A percentile compares a stretch with the other conserved stretches of the same genome.
These are phyloP conservation scores for Pardalotus punctatus DNA, from an alignment of 2,113 vertebrate genomes.

Conservation along the genomic window DNA sequence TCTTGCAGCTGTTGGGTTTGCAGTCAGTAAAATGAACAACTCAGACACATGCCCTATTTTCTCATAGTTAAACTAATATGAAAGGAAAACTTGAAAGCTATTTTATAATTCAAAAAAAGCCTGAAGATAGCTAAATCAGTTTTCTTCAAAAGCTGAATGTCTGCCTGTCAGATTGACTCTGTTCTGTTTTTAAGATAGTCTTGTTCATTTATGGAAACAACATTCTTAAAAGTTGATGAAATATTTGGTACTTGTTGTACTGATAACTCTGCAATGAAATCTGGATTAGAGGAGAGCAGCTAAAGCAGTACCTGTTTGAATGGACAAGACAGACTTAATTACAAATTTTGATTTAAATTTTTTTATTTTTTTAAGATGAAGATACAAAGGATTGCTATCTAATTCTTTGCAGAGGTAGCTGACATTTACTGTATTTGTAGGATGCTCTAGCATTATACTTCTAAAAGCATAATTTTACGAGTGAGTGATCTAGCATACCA, in stretches of 20 bases:
- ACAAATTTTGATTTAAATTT: neutral
- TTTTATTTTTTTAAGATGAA: neutral
- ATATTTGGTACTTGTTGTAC: neutral
- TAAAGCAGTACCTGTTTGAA: neutral
- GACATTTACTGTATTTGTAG: neutral
- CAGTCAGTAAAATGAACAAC: neutral
- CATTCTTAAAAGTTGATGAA: neutral
- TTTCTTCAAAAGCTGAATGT: slow-evolving; percentile 21
- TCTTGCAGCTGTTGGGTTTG: neutral
- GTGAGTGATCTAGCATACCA: neutral
- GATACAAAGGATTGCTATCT: neutral
- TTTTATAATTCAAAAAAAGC: neutral
- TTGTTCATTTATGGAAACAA: slow-evolving; percentile 15
- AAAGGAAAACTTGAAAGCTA: slow-evolving; percentile 37
- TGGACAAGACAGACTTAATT: neutral
- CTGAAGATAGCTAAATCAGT: neutral
- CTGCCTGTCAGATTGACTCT: slow-evolving; percentile 17
- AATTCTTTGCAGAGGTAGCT: neutral
- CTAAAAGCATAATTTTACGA: neutral
- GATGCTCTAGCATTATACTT: neutral
- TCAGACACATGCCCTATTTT: slow-evolving; percentile 29
- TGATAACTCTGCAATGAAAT: neutral
- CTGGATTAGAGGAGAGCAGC: neutral
- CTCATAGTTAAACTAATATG: neutral
- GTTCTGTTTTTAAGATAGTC: slow-evolving; percentile 21